These are phyloP conservation scores for Trachythela sp. DNA, from an alignment of 64 coral and sea anemone genomes.

Conservation along the genomic window DNA sequence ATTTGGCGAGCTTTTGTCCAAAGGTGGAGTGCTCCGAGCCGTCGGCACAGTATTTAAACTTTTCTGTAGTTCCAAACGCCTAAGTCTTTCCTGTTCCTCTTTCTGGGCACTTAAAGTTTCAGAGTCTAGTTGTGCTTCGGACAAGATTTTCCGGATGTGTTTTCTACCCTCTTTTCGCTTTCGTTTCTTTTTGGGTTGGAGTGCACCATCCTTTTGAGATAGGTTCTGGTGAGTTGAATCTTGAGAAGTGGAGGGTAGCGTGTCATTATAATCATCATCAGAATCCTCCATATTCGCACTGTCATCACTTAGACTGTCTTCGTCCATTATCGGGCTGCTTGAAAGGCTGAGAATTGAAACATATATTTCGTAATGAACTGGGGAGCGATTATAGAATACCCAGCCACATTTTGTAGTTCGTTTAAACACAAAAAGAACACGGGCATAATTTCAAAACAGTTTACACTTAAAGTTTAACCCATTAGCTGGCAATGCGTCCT, in stretches of 20 bases:
- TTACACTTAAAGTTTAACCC: too few species aligned
- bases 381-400: too few species aligned
- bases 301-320: neutral
- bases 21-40: neutral
- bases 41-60: constrained; percentile 57
- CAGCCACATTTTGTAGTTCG: too few species aligned
- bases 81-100: constrained; percentile 75
- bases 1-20: neutral
- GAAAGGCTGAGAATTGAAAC: neutral
- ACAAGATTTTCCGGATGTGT: constrained; percentile 74
- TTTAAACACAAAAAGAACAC: too few species aligned
- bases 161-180: constrained; percentile 28
- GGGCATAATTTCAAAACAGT: too few species aligned
- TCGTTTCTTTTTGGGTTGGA: neutral
- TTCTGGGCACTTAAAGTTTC: constrained; percentile 81
- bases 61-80: constrained; percentile 84
- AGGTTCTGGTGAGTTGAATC: neutral
- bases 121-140: constrained; percentile 54
- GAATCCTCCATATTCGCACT: neutral
- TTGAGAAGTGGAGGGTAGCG: neutral
- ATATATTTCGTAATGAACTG: too few species aligned
- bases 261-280: neutral
- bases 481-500: too few species aligned
- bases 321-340: neutral
- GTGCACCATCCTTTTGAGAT: neutral